Conservation (phyloP, 2,888 invertebrate species). For the Pyrgus malvae region DNA sequence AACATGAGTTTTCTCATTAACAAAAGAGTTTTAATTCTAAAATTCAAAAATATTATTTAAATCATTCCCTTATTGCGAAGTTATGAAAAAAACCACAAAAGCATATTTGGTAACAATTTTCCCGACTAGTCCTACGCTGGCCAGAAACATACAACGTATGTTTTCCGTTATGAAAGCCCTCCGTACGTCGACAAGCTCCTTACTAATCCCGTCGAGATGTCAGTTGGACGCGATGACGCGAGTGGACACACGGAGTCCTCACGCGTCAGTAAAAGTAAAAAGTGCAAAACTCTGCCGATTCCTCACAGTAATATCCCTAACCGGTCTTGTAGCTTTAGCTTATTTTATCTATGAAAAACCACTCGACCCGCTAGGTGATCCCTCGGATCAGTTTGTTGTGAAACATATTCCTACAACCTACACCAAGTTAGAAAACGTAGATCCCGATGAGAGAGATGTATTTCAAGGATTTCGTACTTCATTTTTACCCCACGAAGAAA, state of each 20-base stretch:
- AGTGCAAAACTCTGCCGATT: constrained; percentile 57
- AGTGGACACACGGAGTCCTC: constrained; percentile 54
- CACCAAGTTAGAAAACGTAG: constrained; percentile 59
- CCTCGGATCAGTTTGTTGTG: constrained; percentile 60
- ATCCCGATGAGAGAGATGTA: constrained; percentile 82
- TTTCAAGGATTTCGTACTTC: constrained; percentile 84
- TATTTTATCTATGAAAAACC: constrained; percentile 55
- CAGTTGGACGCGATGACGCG: constrained; percentile 73
- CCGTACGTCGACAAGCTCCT: constrained; percentile 41
- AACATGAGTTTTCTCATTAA: too few relatives aligned
- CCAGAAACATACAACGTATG: constrained; percentile 61
- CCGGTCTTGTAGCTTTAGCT: constrained; percentile 43
- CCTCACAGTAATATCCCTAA: constrained; percentile 44
- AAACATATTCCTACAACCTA: constrained; percentile 64
- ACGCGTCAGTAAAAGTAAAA: constrained; percentile 54
- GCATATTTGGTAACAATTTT: constrained; percentile 18
- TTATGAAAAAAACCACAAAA: background rate
- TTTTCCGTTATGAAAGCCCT: constrained; percentile 44
- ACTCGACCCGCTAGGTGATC: constrained; percentile 54
- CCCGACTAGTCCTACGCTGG: constrained; percentile 31
- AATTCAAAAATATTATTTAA: too few relatives aligned
- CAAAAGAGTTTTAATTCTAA: background rate
- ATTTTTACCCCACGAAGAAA: constrained; percentile 80
- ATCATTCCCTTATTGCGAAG: too few relatives aligned
- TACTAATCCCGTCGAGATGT: constrained; percentile 54